These are phyloP conservation scores for Nowickia ferox DNA, from an alignment of 2,888 invertebrate species.

Conservation along the genomic window DNA sequence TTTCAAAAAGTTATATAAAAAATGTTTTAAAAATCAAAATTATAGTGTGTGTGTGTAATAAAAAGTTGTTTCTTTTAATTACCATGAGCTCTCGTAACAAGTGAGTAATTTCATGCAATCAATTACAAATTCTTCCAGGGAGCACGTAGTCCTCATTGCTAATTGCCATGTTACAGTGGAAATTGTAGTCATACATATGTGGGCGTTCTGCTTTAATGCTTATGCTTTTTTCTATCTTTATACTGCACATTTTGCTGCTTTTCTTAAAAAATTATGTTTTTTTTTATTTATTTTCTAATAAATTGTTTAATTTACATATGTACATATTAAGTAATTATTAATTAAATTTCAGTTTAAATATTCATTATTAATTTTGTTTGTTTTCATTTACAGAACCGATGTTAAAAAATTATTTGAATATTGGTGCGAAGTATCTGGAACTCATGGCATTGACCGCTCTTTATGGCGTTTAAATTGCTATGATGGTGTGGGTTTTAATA, in stretches of 20 bases:
- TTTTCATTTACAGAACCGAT: constrained; percentile 78
- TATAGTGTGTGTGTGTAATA: constrained; percentile 21
- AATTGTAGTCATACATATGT: constrained; percentile 61
- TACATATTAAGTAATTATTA: no score
- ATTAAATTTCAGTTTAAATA: not conserved
- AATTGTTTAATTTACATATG: no score
- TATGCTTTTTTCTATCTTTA: constrained; percentile 22
- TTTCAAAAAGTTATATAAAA: constrained; percentile 4
- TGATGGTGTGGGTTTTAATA: constrained; percentile 72
- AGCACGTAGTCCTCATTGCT: constrained; percentile 24
- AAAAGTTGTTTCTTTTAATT: constrained; percentile 30
- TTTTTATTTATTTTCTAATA: not conserved
- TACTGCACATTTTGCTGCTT: not conserved
- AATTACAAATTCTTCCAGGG: constrained; percentile 16
- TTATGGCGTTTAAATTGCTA: constrained; percentile 72
- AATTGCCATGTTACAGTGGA: constrained; percentile 36
- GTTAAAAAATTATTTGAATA: constrained; percentile 83
- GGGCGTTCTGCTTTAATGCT: constrained; percentile 78
- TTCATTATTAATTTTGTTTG: not conserved
- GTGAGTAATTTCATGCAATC: constrained; percentile 75
- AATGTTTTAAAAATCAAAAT: constrained; percentile 42
- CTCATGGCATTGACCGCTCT: constrained; percentile 72
- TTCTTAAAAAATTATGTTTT: constrained; percentile 5
- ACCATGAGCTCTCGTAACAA: constrained; percentile 81
- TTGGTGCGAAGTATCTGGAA: constrained; percentile 82